Percentiles rank a stretch among this genome's conserved stretches.
Conservation (phyloP, 2,113 vertebrate genomes). For the Tyrannus savana region DNA sequence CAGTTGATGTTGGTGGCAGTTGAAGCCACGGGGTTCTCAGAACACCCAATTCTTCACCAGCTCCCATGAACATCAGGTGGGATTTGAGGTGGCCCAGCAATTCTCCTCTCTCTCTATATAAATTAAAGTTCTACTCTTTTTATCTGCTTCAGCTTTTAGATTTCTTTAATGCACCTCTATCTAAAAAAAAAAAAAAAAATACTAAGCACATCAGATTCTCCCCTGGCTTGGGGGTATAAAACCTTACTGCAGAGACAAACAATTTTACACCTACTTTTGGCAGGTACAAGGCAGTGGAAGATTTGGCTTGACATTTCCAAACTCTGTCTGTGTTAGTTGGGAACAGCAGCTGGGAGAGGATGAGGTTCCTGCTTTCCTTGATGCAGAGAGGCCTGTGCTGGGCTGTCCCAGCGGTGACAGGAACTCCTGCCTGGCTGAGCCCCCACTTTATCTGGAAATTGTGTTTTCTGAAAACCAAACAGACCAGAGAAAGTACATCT, state of each 20-base stretch:
- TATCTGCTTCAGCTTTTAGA: background rate
- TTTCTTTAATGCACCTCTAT: background rate
- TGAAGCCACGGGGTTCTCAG: background rate
- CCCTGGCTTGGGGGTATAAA: background rate
- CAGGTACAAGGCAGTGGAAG: background rate
- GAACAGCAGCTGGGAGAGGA: background rate
- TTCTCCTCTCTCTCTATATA: background rate
- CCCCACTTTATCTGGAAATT: background rate
- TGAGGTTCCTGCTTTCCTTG: background rate
- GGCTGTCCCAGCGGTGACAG: background rate
- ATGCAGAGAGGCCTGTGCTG: background rate
- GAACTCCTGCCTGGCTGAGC: background rate
- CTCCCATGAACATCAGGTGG: background rate
- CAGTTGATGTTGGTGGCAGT: fast-evolving
- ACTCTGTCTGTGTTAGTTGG: background rate
- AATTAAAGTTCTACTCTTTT: background rate
- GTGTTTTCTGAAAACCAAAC: background rate
- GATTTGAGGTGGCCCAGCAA: background rate
- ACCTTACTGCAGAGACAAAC: fast-evolving
- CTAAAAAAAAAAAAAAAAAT: background rate
- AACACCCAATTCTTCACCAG: fast-evolving
- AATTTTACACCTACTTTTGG: background rate
- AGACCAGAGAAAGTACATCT: conserved; percentile 11
- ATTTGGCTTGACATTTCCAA: background rate
- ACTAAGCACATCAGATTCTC: too few species aligned